Evolutionary conservation across 2,797 vertebrate genomes (phyloP).

Genomic region (Coregonus sp.): DNA sequence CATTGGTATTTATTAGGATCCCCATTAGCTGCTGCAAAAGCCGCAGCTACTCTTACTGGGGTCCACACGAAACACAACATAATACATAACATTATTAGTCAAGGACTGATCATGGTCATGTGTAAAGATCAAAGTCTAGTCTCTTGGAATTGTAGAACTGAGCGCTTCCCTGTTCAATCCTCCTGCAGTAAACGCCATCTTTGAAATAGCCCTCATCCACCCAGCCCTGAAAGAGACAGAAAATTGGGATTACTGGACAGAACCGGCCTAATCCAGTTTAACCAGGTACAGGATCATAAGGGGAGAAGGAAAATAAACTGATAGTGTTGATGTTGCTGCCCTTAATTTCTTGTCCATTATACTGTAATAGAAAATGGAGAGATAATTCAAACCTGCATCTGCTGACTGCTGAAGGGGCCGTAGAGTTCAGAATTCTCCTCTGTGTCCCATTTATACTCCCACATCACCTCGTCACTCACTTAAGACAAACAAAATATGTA

Average conservation of each 20-base stretch:
- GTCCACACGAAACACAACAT: neutral
- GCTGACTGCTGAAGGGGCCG: slow-evolving; percentile 87
- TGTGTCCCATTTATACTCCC: slow-evolving; percentile 93
- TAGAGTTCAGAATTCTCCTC: slow-evolving; percentile 82
- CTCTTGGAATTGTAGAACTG: slow-evolving; percentile 92
- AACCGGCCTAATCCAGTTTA: neutral
- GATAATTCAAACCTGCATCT: slow-evolving; percentile 86
- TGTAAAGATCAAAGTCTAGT: slow-evolving; percentile 90
- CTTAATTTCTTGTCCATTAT: neutral
- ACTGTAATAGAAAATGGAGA: neutral
- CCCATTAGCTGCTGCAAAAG: no score
- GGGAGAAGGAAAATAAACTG: neutral
- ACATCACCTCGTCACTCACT: slow-evolving; percentile 81
- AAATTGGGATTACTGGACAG: neutral
- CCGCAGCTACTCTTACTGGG: no score
- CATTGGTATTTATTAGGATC: no score
- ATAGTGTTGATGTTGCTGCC: no score
- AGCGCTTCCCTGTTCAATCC: slow-evolving; percentile 77
- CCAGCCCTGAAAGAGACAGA: slow-evolving; percentile 80
- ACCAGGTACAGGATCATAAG: neutral
- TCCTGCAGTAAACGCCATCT: slow-evolving; percentile 88
- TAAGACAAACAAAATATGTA: slow-evolving; percentile 24
- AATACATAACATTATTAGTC: slow-evolving; percentile 20
- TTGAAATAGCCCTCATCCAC: slow-evolving; percentile 90
- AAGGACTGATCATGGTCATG: slow-evolving; percentile 63